These are phyloP conservation scores for Taurulus bubalis DNA, from an alignment of 2,113 vertebrate genomes.

Conservation along the genomic window DNA sequence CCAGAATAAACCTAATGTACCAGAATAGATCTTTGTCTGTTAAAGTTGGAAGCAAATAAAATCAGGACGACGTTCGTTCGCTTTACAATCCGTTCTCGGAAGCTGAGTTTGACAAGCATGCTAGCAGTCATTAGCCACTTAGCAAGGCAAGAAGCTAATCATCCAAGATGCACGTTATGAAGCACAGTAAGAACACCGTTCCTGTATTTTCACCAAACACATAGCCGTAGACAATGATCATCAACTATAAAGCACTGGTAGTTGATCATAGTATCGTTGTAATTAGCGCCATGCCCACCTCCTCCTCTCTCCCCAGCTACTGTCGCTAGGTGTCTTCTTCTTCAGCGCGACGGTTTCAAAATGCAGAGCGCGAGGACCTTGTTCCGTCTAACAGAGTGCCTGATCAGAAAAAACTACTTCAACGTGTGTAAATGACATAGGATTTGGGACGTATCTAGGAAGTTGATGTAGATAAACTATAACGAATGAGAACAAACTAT, in stretches of 20 bases:
- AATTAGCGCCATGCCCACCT: conserved; percentile 47
- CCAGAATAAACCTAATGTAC: neutral
- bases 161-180: neutral
- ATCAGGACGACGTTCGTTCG: neutral
- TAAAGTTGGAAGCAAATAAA: neutral
- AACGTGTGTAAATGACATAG: no score
- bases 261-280: neutral
- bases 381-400: conserved; percentile 44
- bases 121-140: conserved; percentile 65
- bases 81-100: neutral
- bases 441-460: neutral
- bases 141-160: conserved; percentile 54
- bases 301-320: conserved; percentile 66
- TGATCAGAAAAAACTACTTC: conserved; percentile 53
- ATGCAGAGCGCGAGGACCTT: conserved; percentile 72
- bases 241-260: neutral
- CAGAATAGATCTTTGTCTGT: accelerated
- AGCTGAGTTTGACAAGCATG: conserved; percentile 18
- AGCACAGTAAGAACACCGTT: neutral
- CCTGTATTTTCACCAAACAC: neutral
- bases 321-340: conserved; percentile 65
- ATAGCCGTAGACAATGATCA: neutral
- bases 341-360: conserved; percentile 82
- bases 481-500: conserved; percentile 22
- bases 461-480: neutral